These are phyloP conservation scores for Spatulosminthurus flaviceps DNA, from an alignment of 2,888 invertebrate species.

Conservation along the genomic window DNA sequence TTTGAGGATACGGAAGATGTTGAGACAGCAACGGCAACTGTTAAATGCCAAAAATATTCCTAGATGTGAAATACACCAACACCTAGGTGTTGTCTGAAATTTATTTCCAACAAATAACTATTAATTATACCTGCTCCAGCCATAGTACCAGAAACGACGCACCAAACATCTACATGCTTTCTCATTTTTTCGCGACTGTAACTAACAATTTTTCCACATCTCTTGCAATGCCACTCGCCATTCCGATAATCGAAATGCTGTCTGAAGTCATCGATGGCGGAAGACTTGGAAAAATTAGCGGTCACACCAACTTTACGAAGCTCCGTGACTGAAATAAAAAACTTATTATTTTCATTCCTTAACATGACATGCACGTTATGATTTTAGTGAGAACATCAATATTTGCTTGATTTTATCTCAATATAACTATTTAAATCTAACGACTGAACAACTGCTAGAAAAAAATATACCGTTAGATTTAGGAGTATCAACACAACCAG, in stretches of 20 bases:
- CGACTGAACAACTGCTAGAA: too few species aligned
- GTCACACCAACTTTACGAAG: conserved; percentile 6
- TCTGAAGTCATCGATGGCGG: background rate
- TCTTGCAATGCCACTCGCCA: conserved; percentile 5
- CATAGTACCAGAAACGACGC: background rate
- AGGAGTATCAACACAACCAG: conserved; percentile 2
- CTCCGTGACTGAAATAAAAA: conserved; percentile 10
- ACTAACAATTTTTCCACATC: conserved; percentile 10
- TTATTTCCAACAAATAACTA: too few species aligned
- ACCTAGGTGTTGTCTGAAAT: too few species aligned
- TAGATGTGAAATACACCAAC: background rate
- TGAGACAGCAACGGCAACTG: background rate
- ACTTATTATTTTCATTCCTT: background rate
- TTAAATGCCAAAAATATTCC: background rate
- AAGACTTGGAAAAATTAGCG: background rate
- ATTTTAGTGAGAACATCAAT: too few species aligned
- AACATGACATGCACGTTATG: too few species aligned
- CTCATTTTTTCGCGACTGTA: conserved; percentile 23
- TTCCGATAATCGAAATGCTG: conserved; percentile 21
- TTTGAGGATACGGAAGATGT: background rate
- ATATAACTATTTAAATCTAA: too few species aligned
- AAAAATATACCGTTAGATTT: background rate
- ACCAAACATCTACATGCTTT: conserved; percentile 27
- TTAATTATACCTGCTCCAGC: background rate
- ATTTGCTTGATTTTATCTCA: too few species aligned